Percentiles rank a stretch among this genome's conserved stretches.
phyloP scores from a whole-genome alignment of 2,797 vertebrate genomes.

The Sarcoramphus papa region DNA sequence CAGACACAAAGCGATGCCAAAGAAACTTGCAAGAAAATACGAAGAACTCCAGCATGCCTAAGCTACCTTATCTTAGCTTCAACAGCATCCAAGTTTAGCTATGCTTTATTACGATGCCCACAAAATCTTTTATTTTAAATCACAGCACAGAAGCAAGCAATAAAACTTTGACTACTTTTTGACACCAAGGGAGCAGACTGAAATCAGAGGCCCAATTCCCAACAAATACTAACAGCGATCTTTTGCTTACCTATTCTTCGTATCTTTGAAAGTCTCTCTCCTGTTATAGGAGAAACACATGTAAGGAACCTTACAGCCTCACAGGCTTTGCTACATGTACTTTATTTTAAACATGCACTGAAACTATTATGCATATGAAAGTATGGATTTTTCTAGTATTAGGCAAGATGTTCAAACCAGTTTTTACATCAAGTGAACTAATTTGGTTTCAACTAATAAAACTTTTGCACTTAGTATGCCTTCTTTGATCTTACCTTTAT shows the following conservation, averaged over 20 bases:
- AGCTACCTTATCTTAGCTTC: neutral
- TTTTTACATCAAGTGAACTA: neutral
- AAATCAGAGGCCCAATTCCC: constrained; percentile 11
- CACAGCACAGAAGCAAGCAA: constrained; percentile 27
- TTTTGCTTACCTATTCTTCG: constrained; percentile 59
- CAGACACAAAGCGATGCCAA: constrained; percentile 22
- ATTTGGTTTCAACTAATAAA: neutral
- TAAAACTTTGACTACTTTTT: neutral
- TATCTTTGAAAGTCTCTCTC: constrained; percentile 62
- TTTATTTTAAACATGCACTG: constrained; percentile 7
- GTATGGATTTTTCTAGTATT: neutral
- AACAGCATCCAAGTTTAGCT: neutral
- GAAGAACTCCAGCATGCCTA: constrained; percentile 1
- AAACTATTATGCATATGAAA: neutral
- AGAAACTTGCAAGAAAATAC: constrained; percentile 26
- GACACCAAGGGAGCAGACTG: neutral
- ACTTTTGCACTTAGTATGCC: neutral
- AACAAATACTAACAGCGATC: constrained; percentile 29
- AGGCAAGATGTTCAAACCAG: neutral
- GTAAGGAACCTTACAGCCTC: constrained; percentile 50
- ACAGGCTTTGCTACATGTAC: neutral
- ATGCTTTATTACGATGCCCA: neutral
- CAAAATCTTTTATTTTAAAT: neutral
- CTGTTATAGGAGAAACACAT: constrained; percentile 59
- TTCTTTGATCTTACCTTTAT: neutral